Conservation (phyloP, 2,888 invertebrate genomes). For the Vesta saturnalis region DNA sequence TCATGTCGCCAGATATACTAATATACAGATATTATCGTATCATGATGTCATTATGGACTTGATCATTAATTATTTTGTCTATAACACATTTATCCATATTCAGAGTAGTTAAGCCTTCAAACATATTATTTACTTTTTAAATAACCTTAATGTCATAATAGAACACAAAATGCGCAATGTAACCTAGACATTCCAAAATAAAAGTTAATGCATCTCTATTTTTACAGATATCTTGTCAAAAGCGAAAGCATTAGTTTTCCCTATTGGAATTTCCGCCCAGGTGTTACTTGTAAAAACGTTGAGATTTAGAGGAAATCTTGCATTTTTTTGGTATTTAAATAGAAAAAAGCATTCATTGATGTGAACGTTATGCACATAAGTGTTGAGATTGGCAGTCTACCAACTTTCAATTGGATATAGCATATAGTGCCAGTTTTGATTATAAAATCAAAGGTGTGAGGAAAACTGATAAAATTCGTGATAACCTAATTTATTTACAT, state of each 20-base stretch:
- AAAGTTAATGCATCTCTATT: neutral
- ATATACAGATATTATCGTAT: too few relatives aligned
- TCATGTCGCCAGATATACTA: too few relatives aligned
- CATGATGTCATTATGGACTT: too few relatives aligned
- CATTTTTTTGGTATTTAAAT: neutral
- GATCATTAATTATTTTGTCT: too few relatives aligned
- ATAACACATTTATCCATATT: too few relatives aligned
- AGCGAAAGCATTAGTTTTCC: conserved; percentile 1
- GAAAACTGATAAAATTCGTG: neutral
- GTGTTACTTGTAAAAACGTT: neutral
- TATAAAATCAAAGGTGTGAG: neutral
- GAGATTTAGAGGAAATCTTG: neutral
- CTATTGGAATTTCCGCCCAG: conserved; percentile 1
- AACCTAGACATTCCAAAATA: neutral
- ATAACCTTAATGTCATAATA: too few relatives aligned
- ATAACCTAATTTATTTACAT: neutral
- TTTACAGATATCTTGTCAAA: neutral
- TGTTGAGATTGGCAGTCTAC: neutral
- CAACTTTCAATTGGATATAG: neutral
- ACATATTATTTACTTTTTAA: too few relatives aligned
- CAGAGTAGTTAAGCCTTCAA: too few relatives aligned
- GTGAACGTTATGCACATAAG: neutral
- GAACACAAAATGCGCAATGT: neutral
- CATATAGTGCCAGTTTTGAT: neutral
- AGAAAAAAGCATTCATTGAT: neutral